Evolutionary conservation across 2,888 invertebrate genomes (phyloP).

Genomic region (Ophioninae sp.): DNA sequence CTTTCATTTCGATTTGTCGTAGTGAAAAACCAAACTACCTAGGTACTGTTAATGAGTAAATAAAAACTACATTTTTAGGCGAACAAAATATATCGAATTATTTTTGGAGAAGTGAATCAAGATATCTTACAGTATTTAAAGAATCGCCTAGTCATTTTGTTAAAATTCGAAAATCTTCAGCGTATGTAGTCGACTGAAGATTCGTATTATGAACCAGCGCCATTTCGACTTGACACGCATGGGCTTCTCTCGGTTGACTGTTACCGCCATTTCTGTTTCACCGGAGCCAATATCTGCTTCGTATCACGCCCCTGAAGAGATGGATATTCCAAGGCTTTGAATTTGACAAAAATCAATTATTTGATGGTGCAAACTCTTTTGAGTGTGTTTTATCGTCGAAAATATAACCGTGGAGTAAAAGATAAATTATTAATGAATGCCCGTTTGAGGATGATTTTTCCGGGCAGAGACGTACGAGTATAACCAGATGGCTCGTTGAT

Average conservation of each 20-base stretch:
- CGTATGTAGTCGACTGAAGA: too few relatives aligned
- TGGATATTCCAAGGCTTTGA: neutral
- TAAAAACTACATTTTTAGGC: too few relatives aligned
- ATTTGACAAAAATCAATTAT: neutral
- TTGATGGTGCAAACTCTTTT: neutral
- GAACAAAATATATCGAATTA: too few relatives aligned
- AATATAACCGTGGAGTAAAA: slow-evolving; percentile 12
- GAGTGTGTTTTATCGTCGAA: slow-evolving; percentile 2
- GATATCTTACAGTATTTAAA: too few relatives aligned
- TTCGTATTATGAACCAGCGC: neutral
- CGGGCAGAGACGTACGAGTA: slow-evolving; percentile 18
- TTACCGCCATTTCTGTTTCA: neutral
- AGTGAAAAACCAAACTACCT: too few relatives aligned
- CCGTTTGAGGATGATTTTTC: slow-evolving; percentile 15
- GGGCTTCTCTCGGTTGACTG: neutral
- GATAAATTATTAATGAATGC: slow-evolving; percentile 49
- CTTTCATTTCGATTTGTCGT: too few relatives aligned
- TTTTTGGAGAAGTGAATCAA: too few relatives aligned
- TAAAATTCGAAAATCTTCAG: too few relatives aligned
- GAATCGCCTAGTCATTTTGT: too few relatives aligned
- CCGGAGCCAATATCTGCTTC: neutral
- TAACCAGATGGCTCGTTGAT: slow-evolving; percentile 49
- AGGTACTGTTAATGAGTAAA: too few relatives aligned
- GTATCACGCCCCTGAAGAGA: neutral
- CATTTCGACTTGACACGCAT: neutral